Conservation (phyloP, 2,113 vertebrate genomes). For the Amphiprion ocellaris region DNA sequence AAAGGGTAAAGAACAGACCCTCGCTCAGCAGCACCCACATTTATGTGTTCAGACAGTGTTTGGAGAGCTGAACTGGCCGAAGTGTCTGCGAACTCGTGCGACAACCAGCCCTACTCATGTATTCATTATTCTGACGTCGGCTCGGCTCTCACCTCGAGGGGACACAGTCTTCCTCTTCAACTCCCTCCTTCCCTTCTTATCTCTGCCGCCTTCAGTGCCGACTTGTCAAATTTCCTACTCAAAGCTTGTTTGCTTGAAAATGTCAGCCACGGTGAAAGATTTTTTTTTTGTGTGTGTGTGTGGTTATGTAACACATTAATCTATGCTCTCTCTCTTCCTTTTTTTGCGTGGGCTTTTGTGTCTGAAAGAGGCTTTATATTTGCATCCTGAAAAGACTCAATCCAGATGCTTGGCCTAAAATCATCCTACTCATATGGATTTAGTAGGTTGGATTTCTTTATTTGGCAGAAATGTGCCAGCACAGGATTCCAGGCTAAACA, state of each 20-base stretch:
- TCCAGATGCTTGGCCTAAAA: slow-evolving; percentile 52
- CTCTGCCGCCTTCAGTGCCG: slow-evolving; percentile 56
- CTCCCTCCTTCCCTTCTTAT: slow-evolving; percentile 62
- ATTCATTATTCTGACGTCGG: slow-evolving; percentile 60
- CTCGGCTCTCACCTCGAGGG: slow-evolving; percentile 65
- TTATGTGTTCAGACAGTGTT: background rate
- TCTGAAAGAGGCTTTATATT: slow-evolving; percentile 67
- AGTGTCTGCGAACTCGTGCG: slow-evolving; percentile 40
- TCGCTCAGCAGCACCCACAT: background rate
- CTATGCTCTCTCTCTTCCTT: slow-evolving; percentile 41
- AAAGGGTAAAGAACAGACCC: background rate
- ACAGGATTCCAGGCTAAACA: slow-evolving; percentile 5
- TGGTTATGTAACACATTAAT: slow-evolving; percentile 77
- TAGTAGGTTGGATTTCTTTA: slow-evolving; percentile 55
- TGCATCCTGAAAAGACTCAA: slow-evolving; percentile 63
- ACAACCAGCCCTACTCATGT: slow-evolving; percentile 33
- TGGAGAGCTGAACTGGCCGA: slow-evolving; percentile 3
- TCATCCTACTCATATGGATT: slow-evolving; percentile 41
- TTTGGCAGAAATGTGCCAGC: slow-evolving; percentile 43
- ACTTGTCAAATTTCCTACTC: slow-evolving; percentile 68
- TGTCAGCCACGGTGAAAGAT: slow-evolving; percentile 69
- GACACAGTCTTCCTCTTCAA: slow-evolving; percentile 52
- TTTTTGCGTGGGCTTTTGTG: slow-evolving; percentile 61
- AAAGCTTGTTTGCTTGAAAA: slow-evolving; percentile 72
- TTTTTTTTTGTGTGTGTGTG: background rate